A percentile compares a stretch with the other conserved stretches of the same genome.
Evolutionary conservation across 2,888 invertebrate genomes (phyloP).

Genomic region (Drosophila mulleri): DNA sequence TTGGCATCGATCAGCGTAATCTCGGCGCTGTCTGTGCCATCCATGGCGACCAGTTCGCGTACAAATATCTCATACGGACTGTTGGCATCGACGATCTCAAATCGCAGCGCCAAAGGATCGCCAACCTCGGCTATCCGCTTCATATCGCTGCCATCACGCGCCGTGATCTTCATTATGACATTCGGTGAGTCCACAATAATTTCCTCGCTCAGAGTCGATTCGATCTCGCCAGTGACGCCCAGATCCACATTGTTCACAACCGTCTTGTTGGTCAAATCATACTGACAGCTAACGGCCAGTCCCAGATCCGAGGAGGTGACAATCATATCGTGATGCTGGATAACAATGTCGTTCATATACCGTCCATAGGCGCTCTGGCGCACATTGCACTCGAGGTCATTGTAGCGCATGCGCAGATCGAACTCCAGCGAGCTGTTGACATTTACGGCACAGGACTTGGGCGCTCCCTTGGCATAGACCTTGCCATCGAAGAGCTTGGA

Average conservation of each 20-base stretch:
- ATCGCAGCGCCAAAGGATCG: conserved; percentile 94
- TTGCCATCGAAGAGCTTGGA: conserved; percentile 96
- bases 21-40: conserved; percentile 96
- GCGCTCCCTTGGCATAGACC: conserved; percentile 96
- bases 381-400: conserved; percentile 96
- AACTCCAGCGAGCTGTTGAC: conserved; percentile 95
- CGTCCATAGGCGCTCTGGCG: conserved; percentile 92
- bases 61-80: conserved; percentile 98
- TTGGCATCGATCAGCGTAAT: conserved; percentile 95
- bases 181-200: conserved; percentile 96
- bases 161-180: conserved; percentile 96
- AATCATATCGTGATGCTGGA: conserved; percentile 97
- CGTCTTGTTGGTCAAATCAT: conserved; percentile 96
- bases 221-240: conserved; percentile 94
- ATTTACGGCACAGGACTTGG: conserved; percentile 95
- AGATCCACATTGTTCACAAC: conserved; percentile 96
- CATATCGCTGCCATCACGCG: conserved; percentile 92
- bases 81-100: conserved; percentile 95
- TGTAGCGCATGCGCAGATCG: conserved; percentile 95
- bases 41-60: conserved; percentile 96
- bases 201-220: conserved; percentile 93
- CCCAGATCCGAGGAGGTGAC: conserved; percentile 97
- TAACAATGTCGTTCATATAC: conserved; percentile 95
- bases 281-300: conserved; percentile 95
- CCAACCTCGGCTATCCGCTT: conserved; percentile 95